Evolutionary conservation across 2,888 invertebrate genomes (phyloP).

Genomic region (Mesorhabditis sp.): DNA sequence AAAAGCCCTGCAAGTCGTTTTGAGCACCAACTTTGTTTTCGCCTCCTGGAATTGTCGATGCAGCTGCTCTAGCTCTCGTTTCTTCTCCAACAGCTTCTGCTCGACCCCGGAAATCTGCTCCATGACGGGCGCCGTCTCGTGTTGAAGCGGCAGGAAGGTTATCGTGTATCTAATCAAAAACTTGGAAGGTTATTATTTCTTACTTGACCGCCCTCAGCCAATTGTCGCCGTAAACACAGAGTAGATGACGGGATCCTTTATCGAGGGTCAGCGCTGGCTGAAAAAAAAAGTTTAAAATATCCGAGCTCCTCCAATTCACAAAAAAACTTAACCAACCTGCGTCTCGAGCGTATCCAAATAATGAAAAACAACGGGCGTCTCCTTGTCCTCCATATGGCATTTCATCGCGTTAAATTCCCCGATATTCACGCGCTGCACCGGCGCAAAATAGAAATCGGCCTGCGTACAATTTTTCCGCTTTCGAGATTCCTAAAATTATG

Average conservation of each 20-base stretch:
- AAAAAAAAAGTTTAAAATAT: slow-evolving; percentile 8
- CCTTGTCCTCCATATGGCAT: slow-evolving; percentile 56
- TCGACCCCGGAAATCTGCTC: slow-evolving; percentile 30
- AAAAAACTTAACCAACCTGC: slow-evolving; percentile 22
- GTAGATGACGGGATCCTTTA: slow-evolving; percentile 39
- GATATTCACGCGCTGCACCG: slow-evolving; percentile 51
- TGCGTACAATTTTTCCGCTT: slow-evolving; percentile 48
- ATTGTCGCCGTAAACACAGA: slow-evolving; percentile 59
- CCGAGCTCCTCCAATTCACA: too few relatives aligned
- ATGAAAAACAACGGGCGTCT: slow-evolving; percentile 55
- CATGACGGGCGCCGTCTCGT: slow-evolving; percentile 24
- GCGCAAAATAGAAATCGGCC: slow-evolving; percentile 58
- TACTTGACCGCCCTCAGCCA: slow-evolving; percentile 54
- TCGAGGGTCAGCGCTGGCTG: slow-evolving; percentile 48
- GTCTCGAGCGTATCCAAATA: slow-evolving; percentile 52
- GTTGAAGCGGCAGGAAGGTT: slow-evolving; percentile 45
- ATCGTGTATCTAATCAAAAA: slow-evolving; percentile 42
- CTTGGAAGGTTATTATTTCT: neutral
- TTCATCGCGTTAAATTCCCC: slow-evolving; percentile 56
- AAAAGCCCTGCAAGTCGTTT: neutral
- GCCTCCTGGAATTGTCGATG: slow-evolving; percentile 54
- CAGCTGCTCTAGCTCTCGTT: slow-evolving; percentile 53
- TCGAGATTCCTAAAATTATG: slow-evolving; percentile 40
- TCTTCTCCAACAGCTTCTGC: slow-evolving; percentile 41
- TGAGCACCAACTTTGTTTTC: slow-evolving; percentile 39